These are phyloP conservation scores for Coturnix japonica DNA, from an alignment of 2,113 vertebrate species.

Conservation along the genomic window DNA sequence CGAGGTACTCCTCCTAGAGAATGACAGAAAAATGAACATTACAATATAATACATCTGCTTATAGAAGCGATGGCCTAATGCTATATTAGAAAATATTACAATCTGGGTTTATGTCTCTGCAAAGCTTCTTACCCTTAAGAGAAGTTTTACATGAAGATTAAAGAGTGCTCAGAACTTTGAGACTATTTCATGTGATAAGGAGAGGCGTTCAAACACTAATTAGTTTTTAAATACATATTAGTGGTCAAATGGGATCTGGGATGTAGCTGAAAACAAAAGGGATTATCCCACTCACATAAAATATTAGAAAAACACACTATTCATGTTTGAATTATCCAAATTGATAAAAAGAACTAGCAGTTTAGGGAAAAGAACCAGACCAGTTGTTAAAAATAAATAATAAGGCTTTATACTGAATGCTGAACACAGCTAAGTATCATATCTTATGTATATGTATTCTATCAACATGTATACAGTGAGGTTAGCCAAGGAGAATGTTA, in stretches of 20 bases:
- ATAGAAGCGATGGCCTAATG: not conserved
- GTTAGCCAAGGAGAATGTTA: not conserved
- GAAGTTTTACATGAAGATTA: not conserved
- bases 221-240: not conserved
- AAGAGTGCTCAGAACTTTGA: not conserved
- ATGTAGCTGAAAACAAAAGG: not conserved
- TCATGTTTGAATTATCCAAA: not conserved
- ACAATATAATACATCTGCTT: not conserved
- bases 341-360: not conserved
- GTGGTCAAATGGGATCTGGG: not conserved
- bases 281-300: not conserved
- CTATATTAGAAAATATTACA: not conserved
- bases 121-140: not conserved
- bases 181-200: not conserved
- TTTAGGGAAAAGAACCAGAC: not conserved
- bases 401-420: not conserved
- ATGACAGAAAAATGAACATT: not conserved
- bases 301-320: not conserved
- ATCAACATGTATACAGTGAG: not conserved
- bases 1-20: not conserved
- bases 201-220: not conserved
- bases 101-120: not conserved
- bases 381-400: not conserved
- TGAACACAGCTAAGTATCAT: not conserved
- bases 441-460: not conserved